Base-by-base conservation (phyloP, 1,140 invertebrate genomes). In the Achatina immaculata region DNA sequence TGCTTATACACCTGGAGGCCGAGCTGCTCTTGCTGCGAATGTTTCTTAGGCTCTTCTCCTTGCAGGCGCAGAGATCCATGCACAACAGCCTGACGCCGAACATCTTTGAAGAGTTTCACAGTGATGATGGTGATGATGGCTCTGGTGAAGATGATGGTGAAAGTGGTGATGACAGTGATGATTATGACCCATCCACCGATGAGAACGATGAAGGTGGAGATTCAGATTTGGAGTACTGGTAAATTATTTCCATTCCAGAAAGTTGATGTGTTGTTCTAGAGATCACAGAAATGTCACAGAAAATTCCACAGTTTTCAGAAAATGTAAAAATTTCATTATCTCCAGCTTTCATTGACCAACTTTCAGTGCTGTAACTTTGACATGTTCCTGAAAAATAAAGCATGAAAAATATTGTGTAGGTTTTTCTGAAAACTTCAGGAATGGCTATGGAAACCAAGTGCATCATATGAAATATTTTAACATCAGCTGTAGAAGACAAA, bases 151-250 rank as follows among this genome's bases (percentile, higher is more conserved):
- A 79, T 36, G 28, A 71, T 28, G 58, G 79, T 55, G 72, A 80
- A n/a, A 84, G 81, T 66, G 83, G 82, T 62, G 71, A 77, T 55
- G 40, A 38, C 11, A 62, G 71, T 36, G 42, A 42, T 11, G 71
- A 65, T 28, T 69, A 79, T n/a, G 55, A 79, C 38, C 45, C 77
- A 16, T 74, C 76, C 0, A 72, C 75, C 2, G 69, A 40, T 16
- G 81, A 76, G 16, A 62, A 48, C 34, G 75, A 62, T 14, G 86
- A 87, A 40, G 88, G 85, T 58, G 88, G 85, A 45, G 88, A 89
- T 55, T 89, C 88, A 43, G 88, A 89, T 81, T 74, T 89, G 42
- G 88, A 89, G 74, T 89, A 89, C 72, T 89, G 88, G 88, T 87
- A 76, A 89, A 66, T 78, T 28, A 14, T 74, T 16, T n/a, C 24